Base-by-base conservation (phyloP, 2,888 invertebrate species). In the Epistrophe eligans region DNA sequence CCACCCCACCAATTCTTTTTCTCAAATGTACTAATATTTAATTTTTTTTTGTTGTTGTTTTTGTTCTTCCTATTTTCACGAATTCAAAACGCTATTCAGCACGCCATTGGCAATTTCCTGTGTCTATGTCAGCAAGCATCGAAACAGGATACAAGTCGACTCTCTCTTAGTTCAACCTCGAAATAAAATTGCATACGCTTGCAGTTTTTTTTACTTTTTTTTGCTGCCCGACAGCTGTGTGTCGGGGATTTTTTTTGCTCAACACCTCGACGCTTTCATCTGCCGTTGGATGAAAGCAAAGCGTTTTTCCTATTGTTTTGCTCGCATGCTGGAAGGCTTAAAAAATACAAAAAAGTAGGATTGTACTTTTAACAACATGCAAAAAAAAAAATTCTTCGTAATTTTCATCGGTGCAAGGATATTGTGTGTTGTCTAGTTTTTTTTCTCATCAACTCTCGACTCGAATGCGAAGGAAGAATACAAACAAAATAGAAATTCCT, bases 91-190 rank as follows among this genome's bases (percentile, higher is more conserved):
- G 28, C 40, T 17, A 66, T 66, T 11, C 52, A 48, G 43, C 60
- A 79, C 57, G 64, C 71, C 71, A 77, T 72, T 71, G 71, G 82
- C 77, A 71, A 72, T 82, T 82, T 82, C 71, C 76, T 66, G 71
- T 64, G 62, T 77, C 74, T 76, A 62, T 81, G 81, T 71, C 77
- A 77, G 55, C 57, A 58, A 77, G 71, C 57, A 64, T 71, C 62
- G 43, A 55, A 70, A 76, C 60, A 62, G 73, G 73, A 74, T 50
- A 74, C 62, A 60, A 67, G 64, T 64, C 64, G 48, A 50, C 67
- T 40, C 60, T 10, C 10, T 35, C 3, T 38, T 19, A 60, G 8
- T 40, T 50, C 50, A 38, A 50, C 35, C 52, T 67, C 24, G 67
- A 38, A 67, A 50, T 38, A 67, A 52, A 67, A 67, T 52, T 64